Conservation (phyloP, 2,888 invertebrate species). For the Noctuana brunneofusca region DNA sequence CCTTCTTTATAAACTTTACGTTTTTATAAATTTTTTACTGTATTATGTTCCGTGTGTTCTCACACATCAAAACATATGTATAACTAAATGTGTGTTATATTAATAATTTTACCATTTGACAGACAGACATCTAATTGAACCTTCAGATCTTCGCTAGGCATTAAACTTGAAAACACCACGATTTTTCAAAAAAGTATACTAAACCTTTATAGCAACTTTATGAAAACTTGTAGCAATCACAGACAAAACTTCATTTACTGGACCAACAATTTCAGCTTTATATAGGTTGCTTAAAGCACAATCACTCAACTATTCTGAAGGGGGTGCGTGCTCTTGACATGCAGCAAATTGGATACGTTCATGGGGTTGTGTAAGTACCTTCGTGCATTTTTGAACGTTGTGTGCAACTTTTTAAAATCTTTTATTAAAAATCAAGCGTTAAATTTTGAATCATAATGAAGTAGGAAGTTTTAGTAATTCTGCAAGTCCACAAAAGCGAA, state of each 20-base stretch:
- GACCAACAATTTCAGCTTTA: background rate
- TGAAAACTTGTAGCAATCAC: background rate
- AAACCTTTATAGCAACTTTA: background rate
- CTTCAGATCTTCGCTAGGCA: background rate
- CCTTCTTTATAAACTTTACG: background rate
- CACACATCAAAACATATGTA: too few species aligned
- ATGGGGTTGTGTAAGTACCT: constrained; percentile 18
- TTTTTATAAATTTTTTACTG: too few species aligned
- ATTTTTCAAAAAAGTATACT: too few species aligned
- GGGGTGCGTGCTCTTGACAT: constrained; percentile 64
- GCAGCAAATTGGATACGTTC: constrained; percentile 59
- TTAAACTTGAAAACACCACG: too few species aligned
- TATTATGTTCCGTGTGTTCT: too few species aligned
- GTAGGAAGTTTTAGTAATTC: background rate
- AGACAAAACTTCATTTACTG: background rate
- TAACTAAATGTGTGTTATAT: too few species aligned
- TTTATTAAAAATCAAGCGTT: constrained; percentile 4
- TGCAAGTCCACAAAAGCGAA: too few species aligned
- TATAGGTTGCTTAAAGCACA: constrained; percentile 25
- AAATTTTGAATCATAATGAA: background rate
- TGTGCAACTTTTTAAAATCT: constrained; percentile 22
- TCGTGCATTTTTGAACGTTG: constrained; percentile 23
- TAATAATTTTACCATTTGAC: too few species aligned
- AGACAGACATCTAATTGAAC: background rate
- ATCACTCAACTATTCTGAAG: constrained; percentile 31